Conservation (phyloP, 92 coral and sea anemone genomes). For the Porites rus region DNA sequence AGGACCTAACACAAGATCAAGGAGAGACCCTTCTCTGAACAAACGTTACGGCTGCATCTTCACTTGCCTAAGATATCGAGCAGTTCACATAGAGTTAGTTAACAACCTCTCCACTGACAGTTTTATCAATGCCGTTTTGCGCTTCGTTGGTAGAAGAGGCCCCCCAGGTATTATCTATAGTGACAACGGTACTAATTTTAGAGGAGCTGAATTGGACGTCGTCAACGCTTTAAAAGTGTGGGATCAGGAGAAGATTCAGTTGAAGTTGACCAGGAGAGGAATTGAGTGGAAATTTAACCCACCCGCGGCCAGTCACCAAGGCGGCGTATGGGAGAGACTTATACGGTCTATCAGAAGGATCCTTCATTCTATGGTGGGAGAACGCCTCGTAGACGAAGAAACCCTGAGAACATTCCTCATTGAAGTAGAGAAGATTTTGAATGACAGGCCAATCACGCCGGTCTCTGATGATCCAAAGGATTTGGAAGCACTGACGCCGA, state of each 20-base stretch:
- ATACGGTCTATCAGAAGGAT: conserved; percentile 46
- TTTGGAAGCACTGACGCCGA: too few species aligned
- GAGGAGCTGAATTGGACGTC: too few species aligned
- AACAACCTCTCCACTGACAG: conserved; percentile 61
- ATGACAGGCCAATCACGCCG: conserved; percentile 70
- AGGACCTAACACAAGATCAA: conserved; percentile 63
- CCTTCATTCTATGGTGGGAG: conserved; percentile 62
- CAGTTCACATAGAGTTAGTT: conserved; percentile 69
- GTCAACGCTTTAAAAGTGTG: too few species aligned
- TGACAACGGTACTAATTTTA: conserved; percentile 69
- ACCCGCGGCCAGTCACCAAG: conserved; percentile 13
- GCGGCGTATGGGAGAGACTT: conserved; percentile 66
- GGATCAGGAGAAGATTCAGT: too few species aligned
- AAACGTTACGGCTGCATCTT: conserved; percentile 71
- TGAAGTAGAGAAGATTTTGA: conserved; percentile 49
- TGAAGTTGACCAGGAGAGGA: too few species aligned
- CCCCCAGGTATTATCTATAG: conserved; percentile 69
- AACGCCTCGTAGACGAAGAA: conserved; percentile 61
- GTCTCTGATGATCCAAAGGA: too few species aligned
- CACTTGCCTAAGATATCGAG: conserved; percentile 71
- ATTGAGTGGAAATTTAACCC: too few species aligned
- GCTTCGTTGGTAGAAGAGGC: conserved; percentile 66
- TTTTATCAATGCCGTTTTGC: conserved; percentile 72
- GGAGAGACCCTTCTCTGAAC: conserved; percentile 44
- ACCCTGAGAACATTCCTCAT: conserved; percentile 10